A percentile compares a stretch with the other conserved stretches of the same genome.
Conservation (phyloP, 1,140 invertebrate genomes). For the Galleria mellonella region DNA sequence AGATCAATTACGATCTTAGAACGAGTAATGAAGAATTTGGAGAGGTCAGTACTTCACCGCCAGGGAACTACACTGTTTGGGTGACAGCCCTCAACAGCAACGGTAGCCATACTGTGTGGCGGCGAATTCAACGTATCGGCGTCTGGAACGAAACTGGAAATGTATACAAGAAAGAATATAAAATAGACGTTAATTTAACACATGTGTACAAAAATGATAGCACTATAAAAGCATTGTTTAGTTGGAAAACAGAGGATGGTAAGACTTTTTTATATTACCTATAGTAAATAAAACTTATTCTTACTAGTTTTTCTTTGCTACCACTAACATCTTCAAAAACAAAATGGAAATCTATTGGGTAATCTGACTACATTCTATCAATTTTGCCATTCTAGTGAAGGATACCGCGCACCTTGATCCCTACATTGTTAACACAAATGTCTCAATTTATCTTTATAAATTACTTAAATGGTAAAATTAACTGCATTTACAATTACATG, state of each 20-base stretch:
- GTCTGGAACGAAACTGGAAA: slow-evolving; percentile 9
- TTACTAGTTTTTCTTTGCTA: no score
- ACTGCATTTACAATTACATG: no score
- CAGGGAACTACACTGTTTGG: slow-evolving; percentile 34
- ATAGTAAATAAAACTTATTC: no score
- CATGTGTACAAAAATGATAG: slow-evolving; percentile 7
- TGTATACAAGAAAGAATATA: slow-evolving; percentile 20
- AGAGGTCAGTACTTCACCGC: slow-evolving; percentile 7
- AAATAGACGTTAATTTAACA: slow-evolving; percentile 14
- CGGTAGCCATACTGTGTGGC: slow-evolving; percentile 29
- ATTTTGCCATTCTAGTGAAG: no score
- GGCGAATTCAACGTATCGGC: slow-evolving; percentile 14
- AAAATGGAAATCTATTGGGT: no score
- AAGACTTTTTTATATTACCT: slow-evolving; percentile 11
- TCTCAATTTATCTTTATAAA: no score
- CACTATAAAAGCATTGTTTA: slow-evolving; percentile 20
- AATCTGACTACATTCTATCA: no score
- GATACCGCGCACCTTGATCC: no score
- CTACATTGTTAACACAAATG: no score
- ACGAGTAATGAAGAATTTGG: slow-evolving; percentile 10
- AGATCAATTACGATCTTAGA: slow-evolving; percentile 36
- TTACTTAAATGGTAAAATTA: no score
- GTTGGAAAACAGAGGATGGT: slow-evolving; percentile 40
- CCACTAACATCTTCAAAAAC: no score
- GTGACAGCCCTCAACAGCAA: slow-evolving; percentile 20